Evolutionary conservation across 1,140 invertebrate genomes (phyloP), one percentile per base, ranked within the genome.

Genomic region (Limonius californicus): DNA sequence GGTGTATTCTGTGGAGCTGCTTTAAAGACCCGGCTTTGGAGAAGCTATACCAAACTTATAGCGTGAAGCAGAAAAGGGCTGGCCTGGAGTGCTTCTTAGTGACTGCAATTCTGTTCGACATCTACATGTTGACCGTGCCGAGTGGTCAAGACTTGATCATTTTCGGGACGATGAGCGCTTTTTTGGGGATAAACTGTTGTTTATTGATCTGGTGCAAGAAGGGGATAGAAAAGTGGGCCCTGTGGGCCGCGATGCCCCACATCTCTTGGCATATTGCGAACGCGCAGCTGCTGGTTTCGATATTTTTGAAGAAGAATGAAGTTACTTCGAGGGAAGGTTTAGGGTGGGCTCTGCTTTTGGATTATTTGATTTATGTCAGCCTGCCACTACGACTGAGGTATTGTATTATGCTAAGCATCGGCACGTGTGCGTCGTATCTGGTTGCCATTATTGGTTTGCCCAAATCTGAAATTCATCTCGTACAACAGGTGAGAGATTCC

Each of bases 321-420:
- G 77, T 78, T 3, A 82, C 80, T 3, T 78, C 81, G 15, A 75
- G 78, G 21, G 83, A 87, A 64, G 80, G 81, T 45, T 80, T 94
- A 0, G 89, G 88, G 18, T 94, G 91, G 90, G 82, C 88, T 14
- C 77, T 93, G 42, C 77, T 94, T n/a, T 75, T 92, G 53, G 86
- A 90, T 63, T 95, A 92, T 71, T 81, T 92, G n/a, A 85, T 91
- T n/a, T 88, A 91, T 73, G 89, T 91, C 30, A 89, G 90, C 0
- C 73, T 94, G 61, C 92, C 92, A 0, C 79, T 94, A 43, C 81
- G 86, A 18, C 72, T 91, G 1, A 77, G 82, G 7, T 83, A 87
- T 59, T 89, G 86, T 70, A 68, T 85, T 12, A 56, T 83, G 70
- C 75, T 89, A 19, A 83, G 85, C 1, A 59, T 85, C 8, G 80